phyloP scores from a whole-genome alignment of 1,140 invertebrate genomes.

The Proctacanthus coquilletti region DNA sequence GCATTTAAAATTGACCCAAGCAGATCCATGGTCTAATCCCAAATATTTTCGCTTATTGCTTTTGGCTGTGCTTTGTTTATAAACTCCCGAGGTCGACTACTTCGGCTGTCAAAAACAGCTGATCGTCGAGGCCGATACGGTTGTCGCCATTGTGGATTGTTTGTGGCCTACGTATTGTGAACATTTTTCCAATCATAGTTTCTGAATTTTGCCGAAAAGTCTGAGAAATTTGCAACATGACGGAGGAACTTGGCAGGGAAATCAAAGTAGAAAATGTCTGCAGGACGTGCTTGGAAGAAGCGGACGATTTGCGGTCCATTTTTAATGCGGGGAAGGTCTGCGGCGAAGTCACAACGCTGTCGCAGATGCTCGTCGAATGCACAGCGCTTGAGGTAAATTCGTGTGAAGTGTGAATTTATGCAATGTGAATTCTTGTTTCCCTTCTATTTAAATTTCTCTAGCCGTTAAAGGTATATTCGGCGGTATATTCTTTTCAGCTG shows the following conservation, averaged over 20 bases:
- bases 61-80: not conserved
- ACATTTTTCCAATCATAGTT: not conserved
- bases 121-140: too few relatives aligned
- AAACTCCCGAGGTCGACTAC: too few relatives aligned
- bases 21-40: slow-evolving; percentile 40
- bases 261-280: not conserved
- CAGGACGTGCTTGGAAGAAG: not conserved
- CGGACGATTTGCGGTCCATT: not conserved
- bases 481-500: not conserved
- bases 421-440: not conserved
- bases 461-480: not conserved
- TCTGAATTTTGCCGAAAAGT: too few relatives aligned
- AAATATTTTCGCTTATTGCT: not conserved
- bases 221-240: too few relatives aligned
- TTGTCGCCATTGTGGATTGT: too few relatives aligned
- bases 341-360: not conserved
- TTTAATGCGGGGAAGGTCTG: not conserved
- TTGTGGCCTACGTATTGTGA: too few relatives aligned
- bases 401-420: too few relatives aligned
- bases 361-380: not conserved
- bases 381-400: not conserved
- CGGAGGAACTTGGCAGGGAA: too few relatives aligned
- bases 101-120: not conserved
- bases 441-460: not conserved
- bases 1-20: slow-evolving; percentile 54